Evolutionary conservation across 2,113 vertebrate genomes (phyloP), one percentile per base, ranked within the genome.

Genomic region (Bufo gargarizans): DNA sequence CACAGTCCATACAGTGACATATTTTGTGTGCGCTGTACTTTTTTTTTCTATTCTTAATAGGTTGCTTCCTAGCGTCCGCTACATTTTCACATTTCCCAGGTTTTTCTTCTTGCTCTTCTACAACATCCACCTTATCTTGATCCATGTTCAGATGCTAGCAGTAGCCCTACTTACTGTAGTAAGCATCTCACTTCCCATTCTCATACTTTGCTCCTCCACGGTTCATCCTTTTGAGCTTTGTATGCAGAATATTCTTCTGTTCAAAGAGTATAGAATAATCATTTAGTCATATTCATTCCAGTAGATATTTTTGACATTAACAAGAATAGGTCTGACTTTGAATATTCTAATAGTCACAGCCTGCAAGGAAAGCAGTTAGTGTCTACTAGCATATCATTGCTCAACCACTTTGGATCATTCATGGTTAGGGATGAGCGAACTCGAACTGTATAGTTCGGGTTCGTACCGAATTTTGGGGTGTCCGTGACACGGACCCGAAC

Each of bases 21-120:
- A 89, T 85, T 59, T 91, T 92, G 72, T 92, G 61, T 0, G 88
- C 90, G 7, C 84, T 90, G 20, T 91, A 91, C 78, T 86, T 84
- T 86, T 77, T 90, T 84, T 59, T 80, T 10, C 69, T 13, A 33
- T 5, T 76, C 4, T 56, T 4, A 47, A 12, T 4, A 47, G 10
- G 13, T 63, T 14, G 43, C 19, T 50, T 47, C 58, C 84, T 63
- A 45, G 58, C n/a, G 55, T 63, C 33, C 20, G 5, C 7, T 19
- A 9, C 33, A 61, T 49, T 61, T 47, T 85, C 69, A 74, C 22
- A 22, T 22, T n/a, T 76, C 12, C 22, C 53, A 6, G 69, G 11
- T 47, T 17, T 14, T 22, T 47, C 72, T 77, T 61, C 12, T 50
- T 5, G 61, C 55, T 50, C 17, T 50, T 71, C 9, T 13, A 74